Conservation (phyloP, 2,797 vertebrate species). For the Gymnodraco acuticeps region DNA sequence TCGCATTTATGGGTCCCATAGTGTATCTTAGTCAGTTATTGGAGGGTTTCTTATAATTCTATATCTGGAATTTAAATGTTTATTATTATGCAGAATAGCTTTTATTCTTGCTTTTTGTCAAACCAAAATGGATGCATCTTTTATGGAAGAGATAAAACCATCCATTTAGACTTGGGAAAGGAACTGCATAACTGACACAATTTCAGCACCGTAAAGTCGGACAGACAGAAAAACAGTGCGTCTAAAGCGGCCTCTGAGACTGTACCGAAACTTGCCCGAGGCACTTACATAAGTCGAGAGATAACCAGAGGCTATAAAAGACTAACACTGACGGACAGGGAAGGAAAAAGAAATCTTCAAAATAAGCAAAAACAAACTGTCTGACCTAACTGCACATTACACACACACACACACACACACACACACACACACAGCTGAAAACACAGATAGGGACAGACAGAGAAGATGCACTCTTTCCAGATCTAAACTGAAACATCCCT, state of each 20-base stretch:
- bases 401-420: neutral
- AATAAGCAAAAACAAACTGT: slow-evolving; percentile 4
- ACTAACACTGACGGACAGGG: neutral
- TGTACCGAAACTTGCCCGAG: slow-evolving; percentile 10
- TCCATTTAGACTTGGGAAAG: neutral
- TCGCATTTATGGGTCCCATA: neutral
- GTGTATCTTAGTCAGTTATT: too few relatives aligned
- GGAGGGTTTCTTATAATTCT: too few relatives aligned
- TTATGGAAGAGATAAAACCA: neutral
- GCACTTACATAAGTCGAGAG: slow-evolving; percentile 14
- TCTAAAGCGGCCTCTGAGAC: slow-evolving; percentile 1
- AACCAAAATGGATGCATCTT: neutral
- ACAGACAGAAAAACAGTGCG: slow-evolving; percentile 4
- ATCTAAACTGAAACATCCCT: slow-evolving; percentile 37
- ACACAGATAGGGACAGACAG: slow-evolving; percentile 10
- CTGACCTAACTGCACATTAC: neutral
- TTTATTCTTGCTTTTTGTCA: neutral
- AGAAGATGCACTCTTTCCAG: neutral
- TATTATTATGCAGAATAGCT: too few relatives aligned
- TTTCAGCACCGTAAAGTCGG: neutral
- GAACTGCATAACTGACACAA: neutral
- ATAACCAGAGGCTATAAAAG: slow-evolving; percentile 20
- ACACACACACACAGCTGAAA: neutral
- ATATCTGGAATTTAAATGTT: neutral
- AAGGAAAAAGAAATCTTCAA: neutral